Base-by-base conservation (phyloP, 2,113 vertebrate genomes). In the Semicossyphus pulcher region DNA sequence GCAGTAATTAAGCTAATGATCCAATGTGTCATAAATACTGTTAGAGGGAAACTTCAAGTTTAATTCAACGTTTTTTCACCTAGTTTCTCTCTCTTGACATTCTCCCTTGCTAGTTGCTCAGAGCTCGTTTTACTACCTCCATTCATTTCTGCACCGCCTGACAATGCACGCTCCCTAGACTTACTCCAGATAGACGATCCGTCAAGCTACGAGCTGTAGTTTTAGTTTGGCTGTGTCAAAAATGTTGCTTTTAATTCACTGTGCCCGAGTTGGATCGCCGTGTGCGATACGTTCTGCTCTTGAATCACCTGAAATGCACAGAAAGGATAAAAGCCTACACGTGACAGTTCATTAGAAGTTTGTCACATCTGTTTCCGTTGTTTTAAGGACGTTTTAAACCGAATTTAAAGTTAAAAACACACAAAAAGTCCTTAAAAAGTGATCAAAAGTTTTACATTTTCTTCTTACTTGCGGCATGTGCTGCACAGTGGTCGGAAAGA, bases 211-310 rank as follows among this genome's bases (percentile, higher is more conserved):
- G 78, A 72, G 52, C 63, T 59, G 20, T 18, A 42, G 65, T 60
- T 80, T 69, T 16, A 69, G 45, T 79, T 72, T 41, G n/a, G 12
- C 49, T 61, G 73, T 68, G 64, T 76, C 60, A 56, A 36, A 44
- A 75, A 66, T 72, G 77, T 83, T 61, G 20, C 11, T 49, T 63
- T 71, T 65, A 74, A 70, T 78, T 75, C 29, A 66, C 74, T 49
- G 54, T 20, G 66, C 31, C 29, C 31, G 41, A 34, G 64, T 71
- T 59, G 72, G 37, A 49, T 77, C 42, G 8, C 28, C 16, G 10
- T 60, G 31, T 32, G 66, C 29, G n/a, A 20, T 49, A n/a, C n/a
- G 25, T 32, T 39, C 7, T 20, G 54, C 63, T 54, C 10, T 81
- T 68, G 5, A 37, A 69, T 58, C 36, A 53, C 39, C 31, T 54